Conservation (phyloP, 2,797 vertebrate species). For the Taeniopygia guttata region DNA sequence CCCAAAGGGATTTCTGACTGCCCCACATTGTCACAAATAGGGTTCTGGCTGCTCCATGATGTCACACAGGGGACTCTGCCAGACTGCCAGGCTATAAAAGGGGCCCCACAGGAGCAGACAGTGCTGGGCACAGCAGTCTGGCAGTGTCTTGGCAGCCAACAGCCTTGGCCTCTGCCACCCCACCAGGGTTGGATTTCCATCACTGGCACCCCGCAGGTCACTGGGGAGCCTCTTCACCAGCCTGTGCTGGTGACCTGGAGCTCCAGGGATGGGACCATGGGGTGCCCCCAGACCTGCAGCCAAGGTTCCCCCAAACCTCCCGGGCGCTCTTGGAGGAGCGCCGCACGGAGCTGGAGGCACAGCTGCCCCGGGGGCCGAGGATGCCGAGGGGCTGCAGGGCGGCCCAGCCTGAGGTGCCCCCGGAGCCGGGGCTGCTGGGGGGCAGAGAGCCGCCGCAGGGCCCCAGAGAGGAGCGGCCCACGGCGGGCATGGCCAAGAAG, state of each 20-base stretch:
- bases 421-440: neutral
- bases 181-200: neutral
- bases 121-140: neutral
- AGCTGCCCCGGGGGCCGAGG: rapidly evolving
- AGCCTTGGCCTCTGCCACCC: neutral
- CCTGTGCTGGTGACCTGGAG: neutral
- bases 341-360: neutral
- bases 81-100: neutral
- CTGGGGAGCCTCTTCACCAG: neutral
- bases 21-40: neutral
- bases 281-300: neutral
- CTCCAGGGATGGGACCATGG: neutral
- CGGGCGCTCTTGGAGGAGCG: neutral
- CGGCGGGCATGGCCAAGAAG: rapidly evolving
- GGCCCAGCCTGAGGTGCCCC: neutral
- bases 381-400: neutral
- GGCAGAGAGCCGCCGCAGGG: neutral
- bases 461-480: rapidly evolving
- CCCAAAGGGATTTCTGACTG: neutral
- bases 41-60: neutral
- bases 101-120: neutral
- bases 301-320: neutral
- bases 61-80: neutral
- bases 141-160: neutral
- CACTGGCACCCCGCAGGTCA: neutral